phyloP scores from a whole-genome alignment of 2,888 invertebrate genomes.

The Plusia festucae region DNA sequence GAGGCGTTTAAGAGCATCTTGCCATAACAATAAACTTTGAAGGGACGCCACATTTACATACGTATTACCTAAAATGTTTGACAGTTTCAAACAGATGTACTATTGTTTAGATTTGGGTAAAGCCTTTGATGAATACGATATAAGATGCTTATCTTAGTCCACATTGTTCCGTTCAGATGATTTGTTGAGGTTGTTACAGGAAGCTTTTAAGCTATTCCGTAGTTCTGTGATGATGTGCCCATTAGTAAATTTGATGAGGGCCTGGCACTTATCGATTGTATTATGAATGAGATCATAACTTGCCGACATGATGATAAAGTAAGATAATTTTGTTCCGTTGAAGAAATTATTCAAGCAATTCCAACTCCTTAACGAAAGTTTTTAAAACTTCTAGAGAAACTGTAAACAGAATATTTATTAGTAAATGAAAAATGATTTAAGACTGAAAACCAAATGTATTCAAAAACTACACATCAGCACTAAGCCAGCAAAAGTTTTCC shows the following conservation, averaged over 20 bases:
- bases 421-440: background rate
- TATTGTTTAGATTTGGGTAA: conserved; percentile 65
- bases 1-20: conserved; percentile 79
- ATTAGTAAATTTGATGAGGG: conserved; percentile 13
- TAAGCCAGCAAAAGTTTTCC: too few relatives aligned
- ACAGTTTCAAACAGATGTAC: conserved; percentile 78
- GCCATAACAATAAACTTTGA: conserved; percentile 86
- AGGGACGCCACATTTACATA: conserved; percentile 81
- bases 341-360: too few relatives aligned
- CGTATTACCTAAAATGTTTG: conserved; percentile 83
- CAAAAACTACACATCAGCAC: background rate
- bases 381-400: too few relatives aligned
- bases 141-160: conserved; percentile 58
- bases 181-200: conserved; percentile 52
- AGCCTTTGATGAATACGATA: conserved; percentile 65
- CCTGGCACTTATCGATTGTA: background rate
- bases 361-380: too few relatives aligned
- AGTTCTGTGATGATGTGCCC: conserved; percentile 20
- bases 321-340: too few relatives aligned
- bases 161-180: conserved; percentile 53
- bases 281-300: too few relatives aligned
- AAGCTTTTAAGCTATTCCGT: conserved; percentile 31
- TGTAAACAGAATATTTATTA: too few relatives aligned
- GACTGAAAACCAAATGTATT: background rate
- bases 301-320: too few relatives aligned